Conservation (phyloP, 1,140 invertebrate genomes). For the Aphis gossypii region DNA sequence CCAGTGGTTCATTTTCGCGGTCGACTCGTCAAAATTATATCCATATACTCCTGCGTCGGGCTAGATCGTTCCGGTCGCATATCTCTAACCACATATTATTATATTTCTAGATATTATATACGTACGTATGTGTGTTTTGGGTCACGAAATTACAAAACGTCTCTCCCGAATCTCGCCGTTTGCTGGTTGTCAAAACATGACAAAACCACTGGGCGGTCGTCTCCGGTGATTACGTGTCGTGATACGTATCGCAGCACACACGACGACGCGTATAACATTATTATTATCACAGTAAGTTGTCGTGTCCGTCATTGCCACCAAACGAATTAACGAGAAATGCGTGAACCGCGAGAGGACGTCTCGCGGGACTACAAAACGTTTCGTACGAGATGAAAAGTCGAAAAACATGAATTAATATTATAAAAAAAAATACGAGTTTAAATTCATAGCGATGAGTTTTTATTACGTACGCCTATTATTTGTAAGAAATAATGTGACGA, state of each 20-base stretch:
- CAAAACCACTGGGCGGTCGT: not conserved
- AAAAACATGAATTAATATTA: no score
- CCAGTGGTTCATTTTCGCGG: not conserved
- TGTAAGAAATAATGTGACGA: not conserved
- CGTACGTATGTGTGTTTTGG: not conserved
- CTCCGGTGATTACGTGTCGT: not conserved
- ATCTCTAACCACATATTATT: not conserved
- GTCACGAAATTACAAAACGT: not conserved
- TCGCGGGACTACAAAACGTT: no score
- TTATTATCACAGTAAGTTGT: not conserved
- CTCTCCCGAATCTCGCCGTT: not conserved
- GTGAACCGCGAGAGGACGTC: no score
- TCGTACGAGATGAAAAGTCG: no score
- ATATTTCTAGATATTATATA: not conserved
- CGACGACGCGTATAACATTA: not conserved
- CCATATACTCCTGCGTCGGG: not conserved
- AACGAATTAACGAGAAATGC: no score
- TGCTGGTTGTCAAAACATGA: not conserved
- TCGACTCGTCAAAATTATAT: not conserved
- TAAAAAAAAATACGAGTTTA: not conserved
- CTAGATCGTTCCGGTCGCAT: not conserved
- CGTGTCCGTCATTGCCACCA: not conserved
- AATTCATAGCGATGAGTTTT: not conserved
- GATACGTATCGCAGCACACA: not conserved
- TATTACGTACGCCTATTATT: not conserved